Percentiles rank a stretch among this genome's conserved stretches.
phyloP scores from a whole-genome alignment of 2,113 vertebrate genomes.

The Perca fluviatilis region DNA sequence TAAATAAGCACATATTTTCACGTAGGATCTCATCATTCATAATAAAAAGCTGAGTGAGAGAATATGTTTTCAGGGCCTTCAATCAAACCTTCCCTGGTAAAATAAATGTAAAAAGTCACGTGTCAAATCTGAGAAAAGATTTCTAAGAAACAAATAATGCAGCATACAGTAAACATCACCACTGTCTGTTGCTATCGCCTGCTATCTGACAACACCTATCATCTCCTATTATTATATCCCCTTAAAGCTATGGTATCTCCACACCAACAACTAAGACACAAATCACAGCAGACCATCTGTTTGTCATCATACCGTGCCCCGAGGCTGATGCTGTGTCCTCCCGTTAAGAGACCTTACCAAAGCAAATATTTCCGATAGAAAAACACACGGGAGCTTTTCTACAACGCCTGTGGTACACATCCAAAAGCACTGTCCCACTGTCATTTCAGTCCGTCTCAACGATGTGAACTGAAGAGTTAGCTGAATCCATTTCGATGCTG shows the following conservation, averaged over 20 bases:
- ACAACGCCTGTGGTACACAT: slow-evolving; percentile 49
- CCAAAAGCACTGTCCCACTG: slow-evolving; percentile 52
- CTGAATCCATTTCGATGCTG: slow-evolving; percentile 34
- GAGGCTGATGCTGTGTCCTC: slow-evolving; percentile 55
- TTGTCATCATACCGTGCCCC: slow-evolving; percentile 55
- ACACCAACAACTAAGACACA: slow-evolving; percentile 41
- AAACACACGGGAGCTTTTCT: slow-evolving; percentile 53
- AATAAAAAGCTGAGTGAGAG: neutral
- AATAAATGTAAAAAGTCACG: neutral
- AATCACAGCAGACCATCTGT: slow-evolving; percentile 69
- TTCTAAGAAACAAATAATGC: neutral
- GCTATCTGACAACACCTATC: slow-evolving; percentile 10
- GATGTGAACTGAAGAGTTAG: slow-evolving; percentile 17
- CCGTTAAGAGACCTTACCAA: slow-evolving; percentile 58
- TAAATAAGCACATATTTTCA: neutral
- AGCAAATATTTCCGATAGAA: slow-evolving; percentile 72
- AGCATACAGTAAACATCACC: neutral
- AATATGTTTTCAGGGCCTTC: neutral
- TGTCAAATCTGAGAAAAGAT: neutral
- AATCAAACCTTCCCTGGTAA: neutral
- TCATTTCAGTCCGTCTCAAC: slow-evolving; percentile 32
- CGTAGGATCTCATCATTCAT: neutral
- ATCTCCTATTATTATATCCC: slow-evolving; percentile 44
- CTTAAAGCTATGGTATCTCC: slow-evolving; percentile 49
- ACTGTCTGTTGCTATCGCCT: slow-evolving; percentile 5